Evolutionary conservation across 2,113 vertebrate genomes (phyloP), one percentile per base, ranked within the genome.

Genomic region (Strix uralensis): DNA sequence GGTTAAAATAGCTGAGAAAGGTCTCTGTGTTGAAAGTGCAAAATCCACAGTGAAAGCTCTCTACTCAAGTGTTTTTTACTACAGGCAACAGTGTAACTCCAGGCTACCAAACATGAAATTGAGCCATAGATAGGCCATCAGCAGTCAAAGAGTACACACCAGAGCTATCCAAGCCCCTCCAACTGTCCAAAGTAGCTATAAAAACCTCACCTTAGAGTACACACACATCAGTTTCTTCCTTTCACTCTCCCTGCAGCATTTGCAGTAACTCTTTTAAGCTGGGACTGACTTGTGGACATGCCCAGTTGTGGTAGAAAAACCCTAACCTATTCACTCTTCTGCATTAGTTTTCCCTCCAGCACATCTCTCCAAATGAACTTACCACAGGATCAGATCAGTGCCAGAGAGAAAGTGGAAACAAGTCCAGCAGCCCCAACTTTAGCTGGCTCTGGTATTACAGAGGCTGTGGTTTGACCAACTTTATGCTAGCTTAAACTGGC

Each of bases 221-320:
- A 42, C 3, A 22, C 2, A 46, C 17, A 52, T 44, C 26, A 46
- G 14, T 26, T 49, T 65, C 75, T 38, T 57, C 42, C 55, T 13
- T 63, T 38, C 25, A 13, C 5, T 21, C 34, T 57, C 30, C 40
- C 47, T n/a, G 27, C 16, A 81, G 42, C 2, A 10, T 18, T 58
- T 19, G 3, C 22, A 54, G 59, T 65, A 79, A n/a, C 72, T 47
- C 54, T 91, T 67, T 52, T 36, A 58, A 58, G 9, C 15, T 44
- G 18, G n/a, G n/a, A 59, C 58, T 58, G 38, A 51, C 32, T 40
- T 29, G 8, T 0, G 2, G 58, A 47, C 34, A 52, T 1, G 3
- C 51, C 3, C 30, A 38, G 36, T 13, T 25, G 36, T 54, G 21
- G 14, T 47, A 59, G 4, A n/a, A 57, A 57, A 40, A 6, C 52